A percentile compares a stretch with the other conserved stretches of the same genome.
phyloP scores from a whole-genome alignment of 2,888 invertebrate species.

The Mycogona germanica region DNA sequence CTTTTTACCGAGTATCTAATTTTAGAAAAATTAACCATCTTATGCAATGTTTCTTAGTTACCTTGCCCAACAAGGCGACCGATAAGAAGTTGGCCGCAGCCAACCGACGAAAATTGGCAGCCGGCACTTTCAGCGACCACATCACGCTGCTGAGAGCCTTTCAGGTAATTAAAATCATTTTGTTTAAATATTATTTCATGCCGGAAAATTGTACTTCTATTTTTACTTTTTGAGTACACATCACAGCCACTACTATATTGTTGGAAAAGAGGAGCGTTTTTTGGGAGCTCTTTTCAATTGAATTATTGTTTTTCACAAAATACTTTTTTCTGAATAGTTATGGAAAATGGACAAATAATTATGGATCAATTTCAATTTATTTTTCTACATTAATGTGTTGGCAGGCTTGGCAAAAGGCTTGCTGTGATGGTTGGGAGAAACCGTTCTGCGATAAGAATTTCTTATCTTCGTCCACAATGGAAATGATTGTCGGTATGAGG shows the following conservation, averaged over 20 bases:
- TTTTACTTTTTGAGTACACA: not conserved
- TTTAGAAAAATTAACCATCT: too few relatives aligned
- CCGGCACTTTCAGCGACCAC: constrained; percentile 76
- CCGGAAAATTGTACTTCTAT: too few relatives aligned
- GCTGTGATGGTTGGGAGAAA: constrained; percentile 53
- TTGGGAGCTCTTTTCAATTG: constrained; percentile 1
- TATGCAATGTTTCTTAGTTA: constrained; percentile 36
- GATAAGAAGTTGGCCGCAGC: constrained; percentile 48
- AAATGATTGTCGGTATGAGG: constrained; percentile 75
- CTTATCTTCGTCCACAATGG: constrained; percentile 70
- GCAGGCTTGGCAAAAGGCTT: constrained; percentile 68
- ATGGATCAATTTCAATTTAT: too few relatives aligned
- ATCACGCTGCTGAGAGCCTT: constrained; percentile 71
- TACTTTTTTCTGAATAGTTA: constrained; percentile 1
- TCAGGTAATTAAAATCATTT: constrained; percentile 43
- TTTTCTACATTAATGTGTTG: too few relatives aligned
- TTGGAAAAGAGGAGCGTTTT: too few relatives aligned
- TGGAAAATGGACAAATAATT: too few relatives aligned
- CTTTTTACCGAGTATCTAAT: constrained; percentile 58
- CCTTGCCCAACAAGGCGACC: constrained; percentile 55
- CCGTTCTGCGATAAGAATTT: constrained; percentile 62
- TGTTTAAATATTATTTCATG: not conserved
- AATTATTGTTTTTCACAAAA: not conserved
- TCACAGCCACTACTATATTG: too few relatives aligned
- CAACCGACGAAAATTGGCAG: constrained; percentile 55